Evolutionary conservation across 2,888 invertebrate species (phyloP).

Genomic region (Ariolimax columbianus): DNA sequence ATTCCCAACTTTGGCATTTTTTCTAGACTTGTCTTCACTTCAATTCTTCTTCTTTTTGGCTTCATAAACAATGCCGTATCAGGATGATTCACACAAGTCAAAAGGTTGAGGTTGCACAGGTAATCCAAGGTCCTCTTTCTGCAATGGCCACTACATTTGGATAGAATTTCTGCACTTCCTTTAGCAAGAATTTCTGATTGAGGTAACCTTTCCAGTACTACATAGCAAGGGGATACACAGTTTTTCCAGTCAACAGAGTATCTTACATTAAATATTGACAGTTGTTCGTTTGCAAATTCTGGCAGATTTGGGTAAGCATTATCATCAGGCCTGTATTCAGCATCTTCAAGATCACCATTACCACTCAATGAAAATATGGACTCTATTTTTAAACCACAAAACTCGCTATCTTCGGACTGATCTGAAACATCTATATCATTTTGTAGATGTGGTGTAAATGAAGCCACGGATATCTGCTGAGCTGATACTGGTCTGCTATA

Average conservation of each 20-base stretch:
- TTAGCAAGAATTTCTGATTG: background rate
- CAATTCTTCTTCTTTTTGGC: background rate
- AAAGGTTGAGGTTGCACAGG: conserved; percentile 36
- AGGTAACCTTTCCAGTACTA: conserved; percentile 39
- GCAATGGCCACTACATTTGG: conserved; percentile 42
- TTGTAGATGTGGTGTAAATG: background rate
- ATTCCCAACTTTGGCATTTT: background rate
- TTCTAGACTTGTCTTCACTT: background rate
- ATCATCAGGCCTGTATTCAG: background rate
- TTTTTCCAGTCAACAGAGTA: conserved; percentile 30
- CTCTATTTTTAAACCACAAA: conserved; percentile 20
- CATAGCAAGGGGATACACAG: conserved; percentile 33
- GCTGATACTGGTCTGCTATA: background rate
- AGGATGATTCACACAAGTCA: conserved; percentile 35
- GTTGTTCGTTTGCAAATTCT: background rate
- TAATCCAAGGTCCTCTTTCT: conserved; percentile 39
- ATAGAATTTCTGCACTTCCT: background rate
- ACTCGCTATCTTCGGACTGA: background rate
- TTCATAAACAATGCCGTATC: conserved; percentile 11
- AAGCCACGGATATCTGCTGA: background rate
- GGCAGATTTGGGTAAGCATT: background rate
- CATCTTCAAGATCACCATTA: background rate
- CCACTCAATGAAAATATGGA: conserved; percentile 34
- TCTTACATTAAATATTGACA: background rate
- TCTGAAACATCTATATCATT: background rate